These are phyloP conservation scores for Pluvialis apricaria DNA, from an alignment of 2,113 vertebrate genomes.

Conservation along the genomic window DNA sequence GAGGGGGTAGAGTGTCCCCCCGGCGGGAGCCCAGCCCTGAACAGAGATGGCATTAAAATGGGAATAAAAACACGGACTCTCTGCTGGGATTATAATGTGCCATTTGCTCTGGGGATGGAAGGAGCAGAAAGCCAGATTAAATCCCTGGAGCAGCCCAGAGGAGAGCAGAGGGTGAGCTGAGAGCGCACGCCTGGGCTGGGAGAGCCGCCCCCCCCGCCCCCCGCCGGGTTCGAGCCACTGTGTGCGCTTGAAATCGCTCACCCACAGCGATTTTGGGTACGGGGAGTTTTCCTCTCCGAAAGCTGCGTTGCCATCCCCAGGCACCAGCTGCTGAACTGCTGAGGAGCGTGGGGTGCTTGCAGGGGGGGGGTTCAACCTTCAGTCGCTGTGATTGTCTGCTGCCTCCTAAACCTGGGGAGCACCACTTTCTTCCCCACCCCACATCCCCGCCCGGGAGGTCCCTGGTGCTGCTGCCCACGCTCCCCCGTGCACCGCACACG, in stretches of 20 bases:
- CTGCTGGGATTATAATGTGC: conserved; percentile 41
- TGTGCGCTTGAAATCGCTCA: not conserved
- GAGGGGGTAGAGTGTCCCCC: not conserved
- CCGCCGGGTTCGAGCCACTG: not conserved
- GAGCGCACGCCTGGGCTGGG: not conserved
- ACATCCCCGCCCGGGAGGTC: not conserved
- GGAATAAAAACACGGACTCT: not conserved
- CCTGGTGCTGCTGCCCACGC: not conserved
- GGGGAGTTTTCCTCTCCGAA: not conserved
- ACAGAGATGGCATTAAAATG: not conserved
- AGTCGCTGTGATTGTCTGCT: not conserved
- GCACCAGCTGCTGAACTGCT: not conserved
- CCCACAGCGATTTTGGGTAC: not conserved
- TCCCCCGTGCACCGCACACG: not conserved
- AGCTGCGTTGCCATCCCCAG: not conserved
- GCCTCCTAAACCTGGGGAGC: not conserved
- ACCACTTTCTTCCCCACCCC: not conserved
- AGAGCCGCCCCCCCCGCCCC: not conserved
- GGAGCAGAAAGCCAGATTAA: conserved; percentile 43
- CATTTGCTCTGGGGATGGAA: conserved; percentile 27
- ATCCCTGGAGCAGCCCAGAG: not conserved
- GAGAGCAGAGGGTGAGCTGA: not conserved
- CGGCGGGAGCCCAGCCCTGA: not conserved
- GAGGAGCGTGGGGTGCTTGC: not conserved
- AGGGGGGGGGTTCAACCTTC: not conserved